Conservation (phyloP, 2,797 vertebrate species). For the Pogoniulus pusillus region DNA sequence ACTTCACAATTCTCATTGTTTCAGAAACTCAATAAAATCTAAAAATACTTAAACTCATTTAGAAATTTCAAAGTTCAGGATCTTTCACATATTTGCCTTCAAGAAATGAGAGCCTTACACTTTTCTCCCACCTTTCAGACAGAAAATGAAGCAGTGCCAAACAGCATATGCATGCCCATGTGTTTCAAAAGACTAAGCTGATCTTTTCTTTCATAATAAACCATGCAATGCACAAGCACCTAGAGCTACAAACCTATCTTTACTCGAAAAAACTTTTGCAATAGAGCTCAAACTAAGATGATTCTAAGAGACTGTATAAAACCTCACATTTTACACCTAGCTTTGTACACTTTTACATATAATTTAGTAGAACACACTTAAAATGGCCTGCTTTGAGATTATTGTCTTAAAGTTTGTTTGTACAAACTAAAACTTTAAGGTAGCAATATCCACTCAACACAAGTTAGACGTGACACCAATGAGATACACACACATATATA, state of each 20-base stretch:
- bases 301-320: neutral
- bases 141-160: neutral
- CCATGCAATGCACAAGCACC: neutral
- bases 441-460: neutral
- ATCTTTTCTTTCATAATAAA: neutral
- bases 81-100: neutral
- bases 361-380: neutral
- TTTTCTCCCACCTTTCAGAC: neutral
- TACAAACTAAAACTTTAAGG: neutral
- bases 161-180: accelerated
- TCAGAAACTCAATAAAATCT: neutral
- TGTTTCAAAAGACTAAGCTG: neutral
- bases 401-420: neutral
- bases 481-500: too few relatives aligned
- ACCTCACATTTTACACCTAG: neutral
- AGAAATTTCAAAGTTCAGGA: neutral
- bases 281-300: neutral
- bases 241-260: neutral
- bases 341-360: neutral
- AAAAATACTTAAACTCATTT: neutral
- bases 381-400: neutral
- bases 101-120: neutral
- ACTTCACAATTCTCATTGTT: neutral
- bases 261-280: neutral
- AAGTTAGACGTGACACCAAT: neutral